These are phyloP conservation scores for Falco berigora DNA, from an alignment of 2,797 vertebrate species.

Conservation along the genomic window DNA sequence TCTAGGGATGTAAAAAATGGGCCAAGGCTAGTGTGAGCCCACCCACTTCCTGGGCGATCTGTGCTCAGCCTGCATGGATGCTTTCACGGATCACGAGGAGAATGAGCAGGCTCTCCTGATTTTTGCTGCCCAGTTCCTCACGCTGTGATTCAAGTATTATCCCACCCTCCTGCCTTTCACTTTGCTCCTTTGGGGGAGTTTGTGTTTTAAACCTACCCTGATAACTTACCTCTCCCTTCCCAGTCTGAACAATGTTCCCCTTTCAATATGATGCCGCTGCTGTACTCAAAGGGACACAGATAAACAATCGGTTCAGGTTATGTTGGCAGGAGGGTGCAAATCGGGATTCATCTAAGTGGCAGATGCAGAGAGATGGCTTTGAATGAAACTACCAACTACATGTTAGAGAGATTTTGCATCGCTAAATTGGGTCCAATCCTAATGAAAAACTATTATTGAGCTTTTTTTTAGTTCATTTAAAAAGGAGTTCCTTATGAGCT, in stretches of 20 bases:
- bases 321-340: background rate
- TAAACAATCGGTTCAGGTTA: background rate
- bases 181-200: background rate
- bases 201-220: background rate
- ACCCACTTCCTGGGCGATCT: conserved; percentile 1
- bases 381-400: background rate
- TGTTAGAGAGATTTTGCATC: background rate
- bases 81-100: background rate
- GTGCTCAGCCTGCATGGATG: background rate
- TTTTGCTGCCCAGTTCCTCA: background rate
- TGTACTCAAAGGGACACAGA: background rate
- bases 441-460: background rate
- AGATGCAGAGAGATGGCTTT: background rate
- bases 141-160: background rate
- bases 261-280: background rate
- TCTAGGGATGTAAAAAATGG: conserved; percentile 11
- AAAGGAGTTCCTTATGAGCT: background rate
- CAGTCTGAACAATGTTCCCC: background rate
- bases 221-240: background rate
- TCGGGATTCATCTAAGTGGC: background rate
- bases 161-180: background rate
- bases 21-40: background rate
- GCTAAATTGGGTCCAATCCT: background rate
- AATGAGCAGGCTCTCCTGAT: background rate
- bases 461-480: background rate